Evolutionary conservation across 1,140 invertebrate genomes (phyloP), one percentile per base, ranked within the genome.

Genomic region (Drosophila fuyamai): DNA sequence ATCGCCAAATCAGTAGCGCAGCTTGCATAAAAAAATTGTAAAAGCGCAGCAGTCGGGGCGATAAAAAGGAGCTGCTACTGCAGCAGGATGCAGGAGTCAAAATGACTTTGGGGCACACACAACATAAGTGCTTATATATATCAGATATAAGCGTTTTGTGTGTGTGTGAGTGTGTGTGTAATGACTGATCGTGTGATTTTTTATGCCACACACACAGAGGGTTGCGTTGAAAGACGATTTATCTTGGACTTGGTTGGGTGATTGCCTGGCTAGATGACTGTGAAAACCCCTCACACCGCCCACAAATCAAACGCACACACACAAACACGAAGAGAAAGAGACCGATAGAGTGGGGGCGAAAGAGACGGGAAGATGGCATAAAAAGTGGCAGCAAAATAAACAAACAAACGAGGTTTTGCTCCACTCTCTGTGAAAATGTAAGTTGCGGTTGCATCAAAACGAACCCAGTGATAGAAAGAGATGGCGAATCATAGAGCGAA

Each of bases 161-260:
- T 59, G 36, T 35, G 54, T 51, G 36, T 51, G 59, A 67, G 48
- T 88, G 76, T 83, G 67, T 84, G 53, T 80, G 72, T 88, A 88
- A 88, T 90, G 86, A 90, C 83, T 90, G 86, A 90, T 91, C 82
- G 88, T 90, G 88, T 88, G 88, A 90, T 90, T 90, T 90, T 90
- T 91, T 90, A 86, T 82, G 79, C 79, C 77, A 71, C 65, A 53
- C 36, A 51, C 38, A 63, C 16, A 14, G 58, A 40, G 74, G 72
- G 76, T 78, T 82, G 89, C 67, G 82, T 73, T 86, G 83, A 90
- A 91, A 91, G 86, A 81, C 86, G 88, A 90, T 91, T 90, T 91
- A 90, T 90, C 85, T 89, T 90, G 66, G 56, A 88, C 75, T 88
- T 76, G 76, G 61, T 57, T 68, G 70, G 70, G 80, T 78, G 79